These are phyloP conservation scores for Zalophus californianus DNA, from an alignment of 2,797 vertebrate genomes.

Conservation along the genomic window DNA sequence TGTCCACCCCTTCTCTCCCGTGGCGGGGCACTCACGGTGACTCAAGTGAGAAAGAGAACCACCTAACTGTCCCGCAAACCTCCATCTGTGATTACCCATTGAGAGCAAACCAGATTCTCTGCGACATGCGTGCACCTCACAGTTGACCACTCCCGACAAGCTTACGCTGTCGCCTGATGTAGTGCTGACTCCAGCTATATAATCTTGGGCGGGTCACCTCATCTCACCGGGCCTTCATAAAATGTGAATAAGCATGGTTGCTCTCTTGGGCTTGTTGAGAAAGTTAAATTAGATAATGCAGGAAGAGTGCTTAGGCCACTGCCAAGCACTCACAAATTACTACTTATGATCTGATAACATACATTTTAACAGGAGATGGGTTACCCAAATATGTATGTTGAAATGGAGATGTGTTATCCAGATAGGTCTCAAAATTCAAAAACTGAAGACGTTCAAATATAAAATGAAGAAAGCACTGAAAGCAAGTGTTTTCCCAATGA, in stretches of 20 bases:
- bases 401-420: neutral
- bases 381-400: neutral
- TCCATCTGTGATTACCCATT: neutral
- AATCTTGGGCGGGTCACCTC: neutral
- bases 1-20: neutral
- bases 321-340: neutral
- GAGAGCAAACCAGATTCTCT: neutral
- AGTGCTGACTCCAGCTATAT: neutral
- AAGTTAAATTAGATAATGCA: neutral
- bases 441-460: neutral
- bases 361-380: neutral
- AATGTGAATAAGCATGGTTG: neutral
- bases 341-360: neutral
- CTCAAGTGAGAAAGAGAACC: neutral
- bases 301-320: neutral
- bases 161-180: neutral
- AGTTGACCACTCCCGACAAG: neutral
- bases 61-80: neutral
- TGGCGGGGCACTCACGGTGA: neutral
- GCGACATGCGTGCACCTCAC: neutral
- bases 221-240: neutral
- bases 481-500: neutral
- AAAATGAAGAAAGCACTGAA: neutral
- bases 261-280: neutral
- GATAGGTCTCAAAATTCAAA: neutral